These are phyloP conservation scores for Lucilia cuprina DNA, from an alignment of 1,140 invertebrate genomes.

Conservation along the genomic window DNA sequence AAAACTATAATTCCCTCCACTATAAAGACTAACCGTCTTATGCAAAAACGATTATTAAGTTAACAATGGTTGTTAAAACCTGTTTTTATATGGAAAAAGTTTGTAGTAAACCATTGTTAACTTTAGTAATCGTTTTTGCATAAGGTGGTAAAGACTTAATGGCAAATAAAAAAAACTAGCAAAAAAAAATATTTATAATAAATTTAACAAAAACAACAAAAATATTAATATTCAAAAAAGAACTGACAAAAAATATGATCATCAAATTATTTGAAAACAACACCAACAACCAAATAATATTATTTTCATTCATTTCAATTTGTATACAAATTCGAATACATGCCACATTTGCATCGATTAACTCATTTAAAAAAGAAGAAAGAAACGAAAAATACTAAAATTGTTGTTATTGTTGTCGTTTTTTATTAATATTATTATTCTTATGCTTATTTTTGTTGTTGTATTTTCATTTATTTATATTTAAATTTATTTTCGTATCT, in stretches of 20 bases:
- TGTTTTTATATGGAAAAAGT: too few relatives aligned
- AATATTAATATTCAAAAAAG: neutral
- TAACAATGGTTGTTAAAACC: too few relatives aligned
- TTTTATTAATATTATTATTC: neutral
- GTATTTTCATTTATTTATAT: neutral
- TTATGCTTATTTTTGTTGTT: neutral
- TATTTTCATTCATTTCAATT: neutral
- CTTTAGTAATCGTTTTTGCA: too few relatives aligned
- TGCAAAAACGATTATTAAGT: too few relatives aligned
- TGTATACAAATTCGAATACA: neutral
- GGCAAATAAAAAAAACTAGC: neutral
- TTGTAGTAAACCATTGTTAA: too few relatives aligned
- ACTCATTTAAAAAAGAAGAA: constrained; percentile 27
- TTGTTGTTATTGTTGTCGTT: neutral
- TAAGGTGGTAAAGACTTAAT: neutral
- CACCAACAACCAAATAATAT: neutral
- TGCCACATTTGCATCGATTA: constrained; percentile 29
- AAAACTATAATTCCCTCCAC: neutral
- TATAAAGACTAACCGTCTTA: too few relatives aligned
- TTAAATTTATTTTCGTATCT: neutral
- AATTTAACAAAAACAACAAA: neutral
- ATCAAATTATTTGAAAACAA: neutral
- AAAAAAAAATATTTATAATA: neutral
- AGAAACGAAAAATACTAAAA: too few relatives aligned
- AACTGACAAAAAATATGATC: neutral